A percentile compares a stretch with the other conserved stretches of the same genome.
phyloP scores from a whole-genome alignment of 2,888 invertebrate species.

The Tetranychus truncatus region DNA sequence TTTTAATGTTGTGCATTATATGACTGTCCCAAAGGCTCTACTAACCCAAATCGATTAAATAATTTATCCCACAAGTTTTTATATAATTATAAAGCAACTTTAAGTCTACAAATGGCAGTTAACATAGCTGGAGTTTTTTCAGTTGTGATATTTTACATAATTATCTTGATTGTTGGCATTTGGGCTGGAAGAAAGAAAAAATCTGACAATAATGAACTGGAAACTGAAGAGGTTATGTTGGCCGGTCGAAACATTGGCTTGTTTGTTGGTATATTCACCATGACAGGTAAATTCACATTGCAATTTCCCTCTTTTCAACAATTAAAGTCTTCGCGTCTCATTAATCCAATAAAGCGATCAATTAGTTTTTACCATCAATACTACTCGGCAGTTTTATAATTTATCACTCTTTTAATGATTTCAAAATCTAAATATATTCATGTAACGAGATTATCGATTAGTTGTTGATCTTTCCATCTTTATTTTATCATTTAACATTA shows the following conservation, averaged over 20 bases:
- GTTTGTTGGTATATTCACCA: slow-evolving; percentile 93
- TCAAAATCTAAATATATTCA: too few species aligned
- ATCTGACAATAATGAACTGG: slow-evolving; percentile 39
- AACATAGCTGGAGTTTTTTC: slow-evolving; percentile 81
- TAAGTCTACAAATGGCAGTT: slow-evolving; percentile 44
- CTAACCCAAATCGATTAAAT: not conserved
- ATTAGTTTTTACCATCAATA: too few species aligned
- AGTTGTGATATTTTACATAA: slow-evolving; percentile 82
- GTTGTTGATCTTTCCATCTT: too few species aligned
- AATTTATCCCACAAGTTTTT: not conserved
- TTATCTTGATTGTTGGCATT: slow-evolving; percentile 85
- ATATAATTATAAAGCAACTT: not conserved
- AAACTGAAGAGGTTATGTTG: slow-evolving; percentile 81
- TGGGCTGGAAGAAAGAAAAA: slow-evolving; percentile 96
- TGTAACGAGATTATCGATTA: too few species aligned
- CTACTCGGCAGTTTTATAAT: too few species aligned
- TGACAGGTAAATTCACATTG: slow-evolving; percentile 54
- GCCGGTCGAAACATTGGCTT: slow-evolving; percentile 86
- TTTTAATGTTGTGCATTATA: too few species aligned
- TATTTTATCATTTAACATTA: too few species aligned
- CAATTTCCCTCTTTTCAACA: not conserved
- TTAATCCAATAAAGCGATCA: too few species aligned
- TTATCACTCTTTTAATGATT: too few species aligned
- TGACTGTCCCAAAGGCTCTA: not conserved
- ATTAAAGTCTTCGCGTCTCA: too few species aligned